These are phyloP conservation scores for Gymnoscopelus microlampas DNA, from an alignment of 2,797 vertebrate species.

Conservation along the genomic window DNA sequence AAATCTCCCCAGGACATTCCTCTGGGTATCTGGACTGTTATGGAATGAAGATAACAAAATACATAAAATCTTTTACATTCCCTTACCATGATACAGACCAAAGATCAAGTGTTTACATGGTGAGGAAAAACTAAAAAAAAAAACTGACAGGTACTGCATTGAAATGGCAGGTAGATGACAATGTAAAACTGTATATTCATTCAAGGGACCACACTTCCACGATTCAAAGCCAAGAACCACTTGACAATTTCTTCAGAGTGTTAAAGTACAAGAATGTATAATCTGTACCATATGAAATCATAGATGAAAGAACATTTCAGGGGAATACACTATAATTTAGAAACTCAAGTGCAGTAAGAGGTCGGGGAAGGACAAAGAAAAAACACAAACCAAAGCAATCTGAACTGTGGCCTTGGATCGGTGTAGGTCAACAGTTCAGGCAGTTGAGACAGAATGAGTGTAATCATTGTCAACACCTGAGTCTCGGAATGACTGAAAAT, in stretches of 20 bases:
- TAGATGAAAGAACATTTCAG: slow-evolving; percentile 2
- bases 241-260: background rate
- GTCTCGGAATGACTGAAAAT: slow-evolving; percentile 37
- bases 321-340: slow-evolving; percentile 30
- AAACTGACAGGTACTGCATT: background rate
- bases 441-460: slow-evolving; percentile 56
- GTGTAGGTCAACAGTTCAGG: slow-evolving; percentile 30
- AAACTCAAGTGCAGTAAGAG: slow-evolving; percentile 30
- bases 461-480: slow-evolving; percentile 51
- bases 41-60: slow-evolving; percentile 53
- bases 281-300: background rate
- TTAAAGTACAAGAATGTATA: background rate
- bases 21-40: slow-evolving; percentile 39
- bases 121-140: background rate
- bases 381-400: slow-evolving; percentile 14
- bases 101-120: slow-evolving; percentile 27
- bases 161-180: no score
- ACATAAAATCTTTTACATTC: slow-evolving; percentile 48
- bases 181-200: no score
- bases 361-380: no score
- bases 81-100: slow-evolving; percentile 26
- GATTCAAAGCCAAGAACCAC: background rate
- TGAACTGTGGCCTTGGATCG: slow-evolving; percentile 24
- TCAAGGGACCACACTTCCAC: no score
- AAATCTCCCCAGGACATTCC: slow-evolving; percentile 38